Percentiles rank a stretch among this genome's conserved stretches.
phyloP scores from a whole-genome alignment of 1,140 invertebrate species.

The Homalodisca vitripennis region DNA sequence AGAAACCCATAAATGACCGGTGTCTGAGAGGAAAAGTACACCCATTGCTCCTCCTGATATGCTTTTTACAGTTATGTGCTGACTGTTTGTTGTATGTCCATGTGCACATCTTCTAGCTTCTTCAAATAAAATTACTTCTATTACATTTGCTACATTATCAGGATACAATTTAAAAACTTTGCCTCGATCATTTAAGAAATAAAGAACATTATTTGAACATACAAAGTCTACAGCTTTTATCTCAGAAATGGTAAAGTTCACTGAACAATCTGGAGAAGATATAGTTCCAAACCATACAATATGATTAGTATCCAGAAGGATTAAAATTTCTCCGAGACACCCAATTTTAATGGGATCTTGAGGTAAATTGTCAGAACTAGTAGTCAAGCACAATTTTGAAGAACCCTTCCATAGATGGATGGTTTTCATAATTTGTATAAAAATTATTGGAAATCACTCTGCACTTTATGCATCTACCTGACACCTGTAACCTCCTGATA shows the following conservation, averaged over 20 bases:
- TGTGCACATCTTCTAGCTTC: conserved; percentile 61
- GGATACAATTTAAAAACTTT: conserved; percentile 58
- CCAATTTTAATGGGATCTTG: conserved; percentile 2
- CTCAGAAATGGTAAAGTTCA: conserved; percentile 34
- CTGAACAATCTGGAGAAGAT: conserved; percentile 7
- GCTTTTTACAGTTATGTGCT: conserved; percentile 59
- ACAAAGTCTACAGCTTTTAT: conserved; percentile 60
- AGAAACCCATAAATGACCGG: conserved; percentile 70
- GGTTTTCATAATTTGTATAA: no score
- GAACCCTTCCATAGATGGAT: conserved; percentile 13
- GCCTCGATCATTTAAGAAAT: conserved; percentile 60
- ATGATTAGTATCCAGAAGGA: neutral
- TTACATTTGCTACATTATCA: conserved; percentile 53
- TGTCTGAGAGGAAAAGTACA: conserved; percentile 63
- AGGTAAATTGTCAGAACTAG: neutral
- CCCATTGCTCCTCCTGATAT: conserved; percentile 45
- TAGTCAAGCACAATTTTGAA: neutral
- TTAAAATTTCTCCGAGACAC: neutral
- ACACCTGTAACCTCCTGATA: no score
- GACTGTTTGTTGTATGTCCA: conserved; percentile 60
- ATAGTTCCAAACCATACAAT: conserved; percentile 2
- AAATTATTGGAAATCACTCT: no score
- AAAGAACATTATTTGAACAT: conserved; percentile 57
- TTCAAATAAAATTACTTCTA: conserved; percentile 62
- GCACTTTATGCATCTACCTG: no score